Base-by-base conservation (phyloP, 2,888 invertebrate genomes). In the Xestobium rufovillosum region DNA sequence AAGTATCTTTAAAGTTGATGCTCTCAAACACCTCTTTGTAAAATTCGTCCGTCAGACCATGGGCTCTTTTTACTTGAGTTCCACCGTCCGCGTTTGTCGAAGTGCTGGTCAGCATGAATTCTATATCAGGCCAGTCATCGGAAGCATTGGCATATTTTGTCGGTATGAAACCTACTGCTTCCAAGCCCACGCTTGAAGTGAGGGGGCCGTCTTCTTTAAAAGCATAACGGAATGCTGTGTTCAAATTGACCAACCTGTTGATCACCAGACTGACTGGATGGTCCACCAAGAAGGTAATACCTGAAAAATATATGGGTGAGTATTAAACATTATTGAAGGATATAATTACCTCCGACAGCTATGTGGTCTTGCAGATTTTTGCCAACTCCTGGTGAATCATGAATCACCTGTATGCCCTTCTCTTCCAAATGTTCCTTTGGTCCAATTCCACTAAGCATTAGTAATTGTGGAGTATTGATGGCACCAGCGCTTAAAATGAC, bases 101-200 rank as follows among this genome's bases (percentile, higher is more conserved):
- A 1, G 83, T 77, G 14, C 88, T 83, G 0, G 87, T 83, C 65
- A 90, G 68, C 85, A 91, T 90, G 55, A 90, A 87, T 57, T 89
- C 88, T 43, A 91, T 87, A 56, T 91, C 91, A 0, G 91, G 90
- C 86, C 88, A 90, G 59, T 91, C 90, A 37, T 89, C 86, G 0
- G 80, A 75, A 35, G 78, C 71, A 57, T 90, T 91, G 0, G 87
- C 87, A 57, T 88, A 90, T 64, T 89, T 90, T 0, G 90, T 89
- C 15, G 82, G 80, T 34, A 91, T 83, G 58, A 92, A 92, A 1
- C 83, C 89, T 0, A 88, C 84, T 0, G 86, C 83, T 66, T 92
- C 92, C 39, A 92, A 69, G 0, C 89, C 91, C 14, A 90, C 76
- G 51, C 84, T 85, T 1, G 89, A 85, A 0, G 92, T 90, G 26